phyloP scores from a whole-genome alignment of 2,797 vertebrate genomes.

The Chaetophractus vellerosus region DNA sequence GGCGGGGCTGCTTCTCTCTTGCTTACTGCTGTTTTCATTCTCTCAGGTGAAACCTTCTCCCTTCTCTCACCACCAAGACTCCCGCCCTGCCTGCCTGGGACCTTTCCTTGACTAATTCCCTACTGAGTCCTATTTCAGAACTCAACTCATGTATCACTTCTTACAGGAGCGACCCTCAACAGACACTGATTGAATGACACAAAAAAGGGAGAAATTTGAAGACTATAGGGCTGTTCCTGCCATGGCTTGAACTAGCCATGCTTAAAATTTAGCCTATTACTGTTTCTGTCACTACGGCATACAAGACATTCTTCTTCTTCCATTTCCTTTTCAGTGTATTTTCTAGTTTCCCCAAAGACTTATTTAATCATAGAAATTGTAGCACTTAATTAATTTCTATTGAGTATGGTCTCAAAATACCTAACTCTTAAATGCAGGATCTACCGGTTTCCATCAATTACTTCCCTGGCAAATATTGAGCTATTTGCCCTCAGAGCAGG shows the following conservation, averaged over 20 bases:
- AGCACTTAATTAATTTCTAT: slow-evolving; percentile 61
- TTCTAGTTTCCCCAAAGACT: slow-evolving; percentile 2
- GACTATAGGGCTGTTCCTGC: fast-evolving
- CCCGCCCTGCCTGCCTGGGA: no score
- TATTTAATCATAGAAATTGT: not conserved
- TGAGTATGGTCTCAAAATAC: not conserved
- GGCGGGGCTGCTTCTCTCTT: fast-evolving
- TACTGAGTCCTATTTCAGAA: not conserved
- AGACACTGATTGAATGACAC: fast-evolving
- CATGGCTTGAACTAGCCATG: fast-evolving
- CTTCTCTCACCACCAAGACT: not conserved
- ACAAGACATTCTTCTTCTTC: not conserved
- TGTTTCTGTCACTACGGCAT: not conserved
- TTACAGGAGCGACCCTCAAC: not conserved
- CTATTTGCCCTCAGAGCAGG: not conserved
- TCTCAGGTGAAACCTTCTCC: not conserved
- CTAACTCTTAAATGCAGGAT: not conserved
- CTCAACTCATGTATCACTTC: not conserved
- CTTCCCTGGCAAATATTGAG: slow-evolving; percentile 27
- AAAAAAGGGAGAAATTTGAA: not conserved
- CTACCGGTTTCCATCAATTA: not conserved
- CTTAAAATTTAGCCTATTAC: fast-evolving
- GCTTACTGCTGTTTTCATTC: fast-evolving
- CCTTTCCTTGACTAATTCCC: not conserved
- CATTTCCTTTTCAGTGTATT: not conserved